Evolutionary conservation across 2,797 vertebrate species (phyloP), one percentile per base, ranked within the genome.

Genomic region (Hoplostethus atlanticus): DNA sequence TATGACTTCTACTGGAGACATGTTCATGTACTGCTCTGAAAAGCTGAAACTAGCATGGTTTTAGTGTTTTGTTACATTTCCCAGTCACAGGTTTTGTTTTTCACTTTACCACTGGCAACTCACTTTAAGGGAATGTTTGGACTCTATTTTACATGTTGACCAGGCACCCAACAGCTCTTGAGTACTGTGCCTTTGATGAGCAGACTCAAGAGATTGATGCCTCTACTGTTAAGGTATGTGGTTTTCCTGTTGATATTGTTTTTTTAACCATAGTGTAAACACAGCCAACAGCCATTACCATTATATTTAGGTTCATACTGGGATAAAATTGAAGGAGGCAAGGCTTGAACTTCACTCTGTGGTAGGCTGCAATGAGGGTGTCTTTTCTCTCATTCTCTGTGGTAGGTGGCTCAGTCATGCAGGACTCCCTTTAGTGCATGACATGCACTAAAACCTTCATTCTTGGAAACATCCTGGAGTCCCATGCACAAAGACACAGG

Each of bases 351-450:
- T 30, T 68, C 36, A 42, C 36, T 58, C 71, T 64, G 73, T 52
- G 60, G 68, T 60, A 13, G 30, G 25, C 62, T 57, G 56, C 21
- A 30, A 65, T 65, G 54, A 71, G 61, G 44, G 36, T 42, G 51
- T 61, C 71, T 71, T 74, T 77, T 81, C 75, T 73, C 68, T 60
- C 13, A 28, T 46, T 67, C 64, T 80, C 81, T 73, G 83, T 71
- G 82, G 87, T 83, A 31, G 84, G 84, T 38, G 58, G 64, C 73
- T 80, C 82, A 76, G 82, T 79, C 87, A 87, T 76, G 87, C 87
- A 66, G 73, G 65, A 83, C 80, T 67, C 13, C 59, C 65, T 89
- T 83, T 57, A 64, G 31, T 65, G 47, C 57, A 72, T 64, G 69
- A 84, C 71, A 79, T 74, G 80, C 66, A 83, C 73, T 72, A 65